A percentile compares a stretch with the other conserved stretches of the same genome.
Evolutionary conservation across 1,140 invertebrate species (phyloP).

Genomic region (Chymomyza costata): DNA sequence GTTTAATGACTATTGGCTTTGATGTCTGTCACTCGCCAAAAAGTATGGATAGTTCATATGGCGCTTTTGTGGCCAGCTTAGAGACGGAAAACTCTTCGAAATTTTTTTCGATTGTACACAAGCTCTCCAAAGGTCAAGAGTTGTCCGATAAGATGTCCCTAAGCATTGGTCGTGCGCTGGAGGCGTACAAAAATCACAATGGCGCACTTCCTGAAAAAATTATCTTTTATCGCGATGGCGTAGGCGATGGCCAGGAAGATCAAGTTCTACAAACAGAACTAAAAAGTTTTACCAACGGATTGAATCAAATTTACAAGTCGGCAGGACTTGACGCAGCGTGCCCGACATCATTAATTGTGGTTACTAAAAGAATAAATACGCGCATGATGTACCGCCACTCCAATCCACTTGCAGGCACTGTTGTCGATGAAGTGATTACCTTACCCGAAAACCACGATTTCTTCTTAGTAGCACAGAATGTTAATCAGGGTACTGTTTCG

Average conservation of each 20-base stretch:
- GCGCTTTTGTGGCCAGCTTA: conserved; percentile 86
- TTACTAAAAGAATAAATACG: conserved; percentile 84
- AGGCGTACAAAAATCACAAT: conserved; percentile 75
- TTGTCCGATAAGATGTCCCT: conserved; percentile 80
- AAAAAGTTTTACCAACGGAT: conserved; percentile 77
- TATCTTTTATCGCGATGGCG: conserved; percentile 86
- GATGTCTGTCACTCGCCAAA: conserved; percentile 90
- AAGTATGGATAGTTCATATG: conserved; percentile 79
- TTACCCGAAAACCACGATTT: conserved; percentile 90
- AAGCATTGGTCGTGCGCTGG: conserved; percentile 79
- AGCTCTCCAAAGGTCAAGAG: conserved; percentile 85
- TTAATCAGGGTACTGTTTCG: conserved; percentile 86
- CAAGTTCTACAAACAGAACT: conserved; percentile 82
- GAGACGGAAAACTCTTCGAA: conserved; percentile 75
- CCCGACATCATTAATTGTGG: conserved; percentile 84
- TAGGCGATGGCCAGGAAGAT: conserved; percentile 88
- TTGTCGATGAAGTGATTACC: conserved; percentile 91
- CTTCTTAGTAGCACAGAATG: conserved; percentile 86
- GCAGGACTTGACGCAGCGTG: conserved; percentile 45
- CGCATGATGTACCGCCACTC: conserved; percentile 71
- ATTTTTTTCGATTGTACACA: conserved; percentile 62
- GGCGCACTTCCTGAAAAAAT: conserved; percentile 77
- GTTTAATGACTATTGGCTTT: conserved; percentile 90
- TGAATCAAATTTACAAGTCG: conserved; percentile 75
- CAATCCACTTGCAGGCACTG: conserved; percentile 90